Evolutionary conservation across 2,113 vertebrate genomes (phyloP).

Genomic region (Taurulus bubalis): DNA sequence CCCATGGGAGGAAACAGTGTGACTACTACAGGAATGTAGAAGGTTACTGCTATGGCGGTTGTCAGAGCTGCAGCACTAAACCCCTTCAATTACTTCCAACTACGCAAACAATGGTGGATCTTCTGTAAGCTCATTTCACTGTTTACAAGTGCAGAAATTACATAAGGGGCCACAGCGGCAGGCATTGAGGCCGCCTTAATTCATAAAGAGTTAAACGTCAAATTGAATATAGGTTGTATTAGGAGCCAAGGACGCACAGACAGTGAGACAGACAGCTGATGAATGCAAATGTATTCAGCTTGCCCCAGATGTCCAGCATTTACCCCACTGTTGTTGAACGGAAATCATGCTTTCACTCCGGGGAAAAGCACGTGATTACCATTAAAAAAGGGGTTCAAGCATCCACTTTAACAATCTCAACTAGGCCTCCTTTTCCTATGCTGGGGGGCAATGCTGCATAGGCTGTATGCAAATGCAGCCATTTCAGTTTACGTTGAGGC

Average conservation of each 20-base stretch:
- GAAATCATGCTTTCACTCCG: conserved; percentile 51
- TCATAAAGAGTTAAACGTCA: conserved; percentile 23
- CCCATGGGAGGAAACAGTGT: conserved; percentile 54
- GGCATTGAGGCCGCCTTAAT: not conserved
- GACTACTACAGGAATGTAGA: conserved; percentile 41
- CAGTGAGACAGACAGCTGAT: conserved; percentile 19
- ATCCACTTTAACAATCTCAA: conserved; percentile 58
- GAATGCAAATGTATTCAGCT: conserved; percentile 26
- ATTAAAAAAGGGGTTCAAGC: conserved; percentile 60
- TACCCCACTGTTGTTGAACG: conserved; percentile 31
- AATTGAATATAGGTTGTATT: conserved; percentile 18
- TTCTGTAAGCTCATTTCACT: conserved; percentile 39
- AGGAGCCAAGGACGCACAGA: not conserved
- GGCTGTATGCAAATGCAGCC: conserved; percentile 72
- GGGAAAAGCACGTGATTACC: conserved; percentile 55
- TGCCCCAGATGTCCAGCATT: conserved; percentile 42
- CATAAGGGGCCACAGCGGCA: not conserved
- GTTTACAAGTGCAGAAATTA: conserved; percentile 18
- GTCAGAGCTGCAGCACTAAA: conserved; percentile 43
- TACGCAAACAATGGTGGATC: conserved; percentile 17
- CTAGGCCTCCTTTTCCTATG: conserved; percentile 33
- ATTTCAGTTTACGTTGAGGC: conserved; percentile 57
- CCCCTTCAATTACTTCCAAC: conserved; percentile 35
- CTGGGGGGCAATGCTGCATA: conserved; percentile 38
- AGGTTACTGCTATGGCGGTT: conserved; percentile 53